A percentile compares a stretch with the other conserved stretches of the same genome.
These are phyloP conservation scores for Gambusia holbrooki DNA, from an alignment of 2,113 vertebrate species.

Conservation along the genomic window DNA sequence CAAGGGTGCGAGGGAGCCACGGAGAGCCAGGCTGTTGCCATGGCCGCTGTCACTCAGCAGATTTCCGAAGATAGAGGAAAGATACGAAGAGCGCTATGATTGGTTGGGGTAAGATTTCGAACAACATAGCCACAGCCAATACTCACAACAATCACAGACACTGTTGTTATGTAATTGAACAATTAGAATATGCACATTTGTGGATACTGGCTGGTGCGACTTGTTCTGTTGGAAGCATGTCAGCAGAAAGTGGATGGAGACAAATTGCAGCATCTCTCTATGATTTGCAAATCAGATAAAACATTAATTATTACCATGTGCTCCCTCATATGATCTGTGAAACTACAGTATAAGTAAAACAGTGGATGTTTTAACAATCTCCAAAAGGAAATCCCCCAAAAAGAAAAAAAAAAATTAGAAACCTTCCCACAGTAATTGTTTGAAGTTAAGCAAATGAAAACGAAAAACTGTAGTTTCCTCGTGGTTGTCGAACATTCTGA, in stretches of 20 bases:
- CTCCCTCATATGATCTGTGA: conserved; percentile 48
- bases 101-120: conserved; percentile 57
- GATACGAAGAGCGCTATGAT: conserved; percentile 47
- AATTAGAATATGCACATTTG: conserved; percentile 69
- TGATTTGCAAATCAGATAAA: conserved; percentile 39
- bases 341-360: conserved; percentile 22
- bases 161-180: conserved; percentile 73
- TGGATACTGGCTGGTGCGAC: conserved; percentile 45
- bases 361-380: not conserved
- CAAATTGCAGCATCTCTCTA: conserved; percentile 18
- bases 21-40: conserved; percentile 71
- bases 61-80: conserved; percentile 61
- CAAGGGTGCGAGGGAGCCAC: conserved; percentile 56
- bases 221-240: conserved; percentile 43
- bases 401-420: not conserved
- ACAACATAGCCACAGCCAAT: conserved; percentile 53
- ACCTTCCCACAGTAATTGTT: not conserved
- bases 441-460: not conserved
- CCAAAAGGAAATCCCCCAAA: not conserved
- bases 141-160: conserved; percentile 65
- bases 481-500: not conserved
- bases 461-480: not conserved
- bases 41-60: conserved; percentile 79
- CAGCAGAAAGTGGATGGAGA: conserved; percentile 31
- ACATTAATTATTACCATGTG: conserved; percentile 42